Base-by-base conservation (phyloP, 2,797 vertebrate species). In the Dermochelys coriacea region DNA sequence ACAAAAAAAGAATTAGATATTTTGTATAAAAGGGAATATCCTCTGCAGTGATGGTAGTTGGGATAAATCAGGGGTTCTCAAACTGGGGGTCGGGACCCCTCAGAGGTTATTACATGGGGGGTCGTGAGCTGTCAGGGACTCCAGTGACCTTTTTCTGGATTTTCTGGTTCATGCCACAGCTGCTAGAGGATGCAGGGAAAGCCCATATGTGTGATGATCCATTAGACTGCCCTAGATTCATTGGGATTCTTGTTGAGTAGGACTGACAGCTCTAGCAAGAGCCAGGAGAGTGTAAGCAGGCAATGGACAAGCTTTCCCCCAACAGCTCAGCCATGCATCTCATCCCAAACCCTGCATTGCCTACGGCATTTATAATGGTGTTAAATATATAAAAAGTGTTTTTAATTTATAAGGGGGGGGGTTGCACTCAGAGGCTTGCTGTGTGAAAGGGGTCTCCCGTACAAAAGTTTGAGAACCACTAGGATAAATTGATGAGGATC, bases 11-110 rank as follows among this genome's bases (percentile, higher is more conserved):
- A 41, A 82, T 47, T 47, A 31, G 37, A 55, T 94, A 5, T 71
- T 50, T 71, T 87, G 51, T 91, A 47, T 51, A 94, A 96, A 93
- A 93, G 78, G 94, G 88, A 87, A 49, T 79, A 94, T 85, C 27
- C 37, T 94, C 54, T 95, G 59, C 78, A 57, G 82, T 81, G 80
- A 27, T 94, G 68, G 54, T 92, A 86, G 19, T 15, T 91, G n/a
- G 78, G 52, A 80, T 89, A 85, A 47, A 93, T 27, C 41, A 41
- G 41, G 41, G 41, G 5, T 41, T 41, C 5, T 41, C 41, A 41
- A 41, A 41, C 41, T 41, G 41, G 41, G 41, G 41, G 41, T 41
- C 41, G 41, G 41, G 41, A 41, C 41, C 41, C 41, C 41, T 41
- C 41, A 41, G 41, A 41, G 41, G 41, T 41, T 41, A 41, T 41